These are phyloP conservation scores for Melolontha melolontha DNA, from an alignment of 2,888 invertebrate genomes.

Conservation along the genomic window DNA sequence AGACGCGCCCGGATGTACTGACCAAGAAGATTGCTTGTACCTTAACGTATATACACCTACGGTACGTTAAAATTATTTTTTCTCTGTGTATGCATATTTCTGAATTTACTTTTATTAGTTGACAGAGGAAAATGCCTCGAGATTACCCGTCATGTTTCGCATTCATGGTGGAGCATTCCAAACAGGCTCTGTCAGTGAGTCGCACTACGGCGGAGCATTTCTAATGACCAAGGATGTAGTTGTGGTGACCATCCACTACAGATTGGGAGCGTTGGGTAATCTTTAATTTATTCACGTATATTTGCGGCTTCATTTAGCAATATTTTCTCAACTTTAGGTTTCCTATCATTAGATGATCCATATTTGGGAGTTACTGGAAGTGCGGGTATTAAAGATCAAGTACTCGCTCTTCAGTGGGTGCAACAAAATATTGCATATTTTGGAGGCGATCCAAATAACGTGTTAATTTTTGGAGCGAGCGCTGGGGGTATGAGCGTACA, in stretches of 20 bases:
- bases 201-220: conserved; percentile 78
- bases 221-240: conserved; percentile 78
- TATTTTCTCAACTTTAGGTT: neutral
- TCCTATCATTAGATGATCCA: conserved; percentile 18
- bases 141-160: conserved; percentile 80
- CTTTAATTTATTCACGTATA: too few species aligned
- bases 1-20: conserved; percentile 77
- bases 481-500: conserved; percentile 25
- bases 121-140: neutral
- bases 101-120: conserved; percentile 50
- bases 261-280: conserved; percentile 46
- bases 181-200: conserved; percentile 75
- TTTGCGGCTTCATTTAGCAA: too few species aligned
- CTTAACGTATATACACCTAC: conserved; percentile 69
- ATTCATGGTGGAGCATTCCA: conserved; percentile 82
- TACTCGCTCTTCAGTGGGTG: conserved; percentile 33
- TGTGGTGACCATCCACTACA: conserved; percentile 63
- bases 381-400: conserved; percentile 24
- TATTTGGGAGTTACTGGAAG: conserved; percentile 13
- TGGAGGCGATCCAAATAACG: conserved; percentile 25
- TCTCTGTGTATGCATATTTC: too few species aligned
- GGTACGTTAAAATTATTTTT: conserved; percentile 24
- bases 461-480: conserved; percentile 22
- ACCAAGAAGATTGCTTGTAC: conserved; percentile 9
- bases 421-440: conserved; percentile 19